These are phyloP conservation scores for Otocyon megalotis DNA, from an alignment of 2,113 vertebrate species.

Conservation along the genomic window DNA sequence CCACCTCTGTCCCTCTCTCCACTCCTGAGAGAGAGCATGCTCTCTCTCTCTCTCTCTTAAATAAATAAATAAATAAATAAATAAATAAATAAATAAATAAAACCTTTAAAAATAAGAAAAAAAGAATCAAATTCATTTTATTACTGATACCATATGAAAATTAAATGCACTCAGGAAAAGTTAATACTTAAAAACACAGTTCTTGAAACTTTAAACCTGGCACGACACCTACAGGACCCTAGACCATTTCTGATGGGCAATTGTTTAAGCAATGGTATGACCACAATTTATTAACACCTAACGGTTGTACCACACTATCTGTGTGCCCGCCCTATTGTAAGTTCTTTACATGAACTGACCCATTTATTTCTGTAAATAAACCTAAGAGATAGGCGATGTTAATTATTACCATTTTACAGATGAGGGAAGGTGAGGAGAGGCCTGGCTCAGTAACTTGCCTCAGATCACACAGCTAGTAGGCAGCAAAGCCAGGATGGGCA, in stretches of 20 bases:
- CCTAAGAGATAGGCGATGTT: not conserved
- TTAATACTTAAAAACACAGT: not conserved
- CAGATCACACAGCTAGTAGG: not conserved
- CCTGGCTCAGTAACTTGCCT: not conserved
- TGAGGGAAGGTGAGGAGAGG: not conserved
- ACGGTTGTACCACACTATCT: not conserved
- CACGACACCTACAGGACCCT: not conserved
- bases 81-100: not conserved
- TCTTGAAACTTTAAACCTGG: not conserved
- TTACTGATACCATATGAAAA: not conserved
- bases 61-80: not conserved
- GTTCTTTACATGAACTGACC: not conserved
- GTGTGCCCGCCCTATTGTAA: not conserved
- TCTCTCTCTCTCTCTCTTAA: not conserved
- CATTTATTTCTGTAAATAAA: not conserved
- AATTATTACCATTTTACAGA: not conserved
- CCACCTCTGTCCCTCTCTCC: accelerated
- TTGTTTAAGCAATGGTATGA: not conserved
- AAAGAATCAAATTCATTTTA: slow-evolving; percentile 55
- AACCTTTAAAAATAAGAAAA: not conserved
- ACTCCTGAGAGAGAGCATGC: not conserved
- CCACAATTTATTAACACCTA: not conserved
- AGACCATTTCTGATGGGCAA: not conserved
- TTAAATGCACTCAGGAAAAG: slow-evolving; percentile 4
- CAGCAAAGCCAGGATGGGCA: not conserved